phyloP scores from a whole-genome alignment of 2,113 vertebrate genomes.

The Hippoglossus stenolepis region DNA sequence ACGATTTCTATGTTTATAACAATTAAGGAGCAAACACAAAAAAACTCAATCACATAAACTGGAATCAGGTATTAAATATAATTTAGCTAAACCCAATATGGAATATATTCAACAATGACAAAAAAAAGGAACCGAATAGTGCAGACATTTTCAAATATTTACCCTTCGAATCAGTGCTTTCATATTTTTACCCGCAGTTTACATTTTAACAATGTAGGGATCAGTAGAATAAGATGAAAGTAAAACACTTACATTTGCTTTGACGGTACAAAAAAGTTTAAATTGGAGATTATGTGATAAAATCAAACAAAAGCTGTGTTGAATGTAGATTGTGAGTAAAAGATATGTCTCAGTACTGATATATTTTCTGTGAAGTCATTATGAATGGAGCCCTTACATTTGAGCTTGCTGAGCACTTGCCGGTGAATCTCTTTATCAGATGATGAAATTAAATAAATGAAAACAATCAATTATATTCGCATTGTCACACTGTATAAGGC shows the following conservation, averaged over 20 bases:
- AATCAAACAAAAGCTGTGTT: background rate
- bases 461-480: background rate
- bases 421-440: too few species aligned
- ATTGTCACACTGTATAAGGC: conserved; percentile 30
- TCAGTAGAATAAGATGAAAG: conserved; percentile 14
- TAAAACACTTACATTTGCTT: conserved; percentile 11
- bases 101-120: background rate
- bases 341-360: background rate
- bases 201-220: conserved; percentile 24
- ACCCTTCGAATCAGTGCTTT: conserved; percentile 51
- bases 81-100: background rate
- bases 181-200: conserved; percentile 9
- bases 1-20: conserved; percentile 13
- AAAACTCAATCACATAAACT: conserved; percentile 8
- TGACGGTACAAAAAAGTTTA: conserved; percentile 1
- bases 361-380: background rate
- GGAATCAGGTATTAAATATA: conserved; percentile 17
- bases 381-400: conserved; percentile 49
- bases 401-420: conserved; percentile 43
- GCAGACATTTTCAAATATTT: conserved; percentile 37
- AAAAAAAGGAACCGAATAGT: conserved; percentile 32
- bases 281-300: background rate
- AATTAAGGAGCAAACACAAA: background rate
- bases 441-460: conserved; percentile 3
- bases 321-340: background rate